Percentiles rank a stretch among this genome's conserved stretches.
Evolutionary conservation across 1,140 invertebrate species (phyloP).

Genomic region (Lutraria rhynchaena): DNA sequence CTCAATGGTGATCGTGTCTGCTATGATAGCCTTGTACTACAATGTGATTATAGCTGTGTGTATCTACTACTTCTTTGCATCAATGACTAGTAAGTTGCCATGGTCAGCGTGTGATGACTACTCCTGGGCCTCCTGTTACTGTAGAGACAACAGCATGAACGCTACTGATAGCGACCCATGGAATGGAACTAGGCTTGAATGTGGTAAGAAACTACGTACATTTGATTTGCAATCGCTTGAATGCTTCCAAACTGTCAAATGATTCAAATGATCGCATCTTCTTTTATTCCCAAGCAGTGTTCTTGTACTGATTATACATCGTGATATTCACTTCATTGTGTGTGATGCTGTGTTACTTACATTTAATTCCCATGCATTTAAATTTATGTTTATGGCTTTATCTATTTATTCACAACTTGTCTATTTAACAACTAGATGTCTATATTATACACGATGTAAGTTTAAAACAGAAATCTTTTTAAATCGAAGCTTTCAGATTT

Average conservation of each 20-base stretch:
- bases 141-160: slow-evolving; percentile 58
- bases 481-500: no score
- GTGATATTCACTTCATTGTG: no score
- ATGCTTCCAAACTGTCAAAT: neutral
- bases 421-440: no score
- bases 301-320: no score
- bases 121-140: slow-evolving; percentile 83
- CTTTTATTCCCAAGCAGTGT: no score
- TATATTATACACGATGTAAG: no score
- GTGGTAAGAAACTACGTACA: slow-evolving; percentile 12
- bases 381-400: no score
- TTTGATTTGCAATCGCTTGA: neutral
- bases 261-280: no score
- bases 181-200: slow-evolving; percentile 29
- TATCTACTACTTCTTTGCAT: slow-evolving; percentile 80
- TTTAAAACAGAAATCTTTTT: no score
- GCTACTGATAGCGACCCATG: slow-evolving; percentile 60
- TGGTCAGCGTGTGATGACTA: slow-evolving; percentile 75
- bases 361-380: no score
- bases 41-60: slow-evolving; percentile 82
- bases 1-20: slow-evolving; percentile 38
- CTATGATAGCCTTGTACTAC: slow-evolving; percentile 81
- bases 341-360: no score
- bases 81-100: slow-evolving; percentile 75
- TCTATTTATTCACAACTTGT: no score